Conservation (phyloP, 2,113 vertebrate genomes). For the Pungitius pungitius region DNA sequence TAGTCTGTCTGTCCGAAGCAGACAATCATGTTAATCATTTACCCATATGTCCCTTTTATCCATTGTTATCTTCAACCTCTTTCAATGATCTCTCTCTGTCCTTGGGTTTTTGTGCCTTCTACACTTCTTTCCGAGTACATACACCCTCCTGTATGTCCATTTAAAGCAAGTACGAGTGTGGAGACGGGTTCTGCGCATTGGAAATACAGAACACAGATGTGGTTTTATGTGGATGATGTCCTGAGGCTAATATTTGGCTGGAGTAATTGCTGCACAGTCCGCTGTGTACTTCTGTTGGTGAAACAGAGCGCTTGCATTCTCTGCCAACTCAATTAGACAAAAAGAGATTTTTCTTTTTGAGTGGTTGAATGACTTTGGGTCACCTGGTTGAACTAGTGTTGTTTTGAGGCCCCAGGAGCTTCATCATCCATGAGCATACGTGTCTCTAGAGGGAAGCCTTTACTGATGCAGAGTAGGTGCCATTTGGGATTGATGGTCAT, state of each 20-base stretch:
- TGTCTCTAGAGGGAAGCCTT: background rate
- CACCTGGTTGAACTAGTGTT: background rate
- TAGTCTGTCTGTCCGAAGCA: background rate
- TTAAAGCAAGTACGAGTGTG: background rate
- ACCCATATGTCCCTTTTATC: background rate
- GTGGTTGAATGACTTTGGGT: background rate
- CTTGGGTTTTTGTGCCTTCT: background rate
- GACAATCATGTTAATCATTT: background rate
- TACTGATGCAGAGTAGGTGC: background rate
- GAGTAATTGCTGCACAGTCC: background rate
- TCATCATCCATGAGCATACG: background rate
- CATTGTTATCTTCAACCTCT: background rate
- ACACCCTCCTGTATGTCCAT: background rate
- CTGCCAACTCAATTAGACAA: no score
- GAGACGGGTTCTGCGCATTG: background rate
- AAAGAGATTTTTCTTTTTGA: background rate
- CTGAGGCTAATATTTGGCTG: background rate
- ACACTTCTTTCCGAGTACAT: background rate
- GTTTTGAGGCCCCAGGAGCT: background rate
- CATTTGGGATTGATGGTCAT: background rate
- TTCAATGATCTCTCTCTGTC: background rate
- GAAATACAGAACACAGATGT: background rate
- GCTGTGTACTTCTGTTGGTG: no score
- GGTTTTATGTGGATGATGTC: background rate
- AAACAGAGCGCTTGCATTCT: background rate